Conservation (phyloP, 2,888 invertebrate genomes). For the Lasioglossum oenotherae region DNA sequence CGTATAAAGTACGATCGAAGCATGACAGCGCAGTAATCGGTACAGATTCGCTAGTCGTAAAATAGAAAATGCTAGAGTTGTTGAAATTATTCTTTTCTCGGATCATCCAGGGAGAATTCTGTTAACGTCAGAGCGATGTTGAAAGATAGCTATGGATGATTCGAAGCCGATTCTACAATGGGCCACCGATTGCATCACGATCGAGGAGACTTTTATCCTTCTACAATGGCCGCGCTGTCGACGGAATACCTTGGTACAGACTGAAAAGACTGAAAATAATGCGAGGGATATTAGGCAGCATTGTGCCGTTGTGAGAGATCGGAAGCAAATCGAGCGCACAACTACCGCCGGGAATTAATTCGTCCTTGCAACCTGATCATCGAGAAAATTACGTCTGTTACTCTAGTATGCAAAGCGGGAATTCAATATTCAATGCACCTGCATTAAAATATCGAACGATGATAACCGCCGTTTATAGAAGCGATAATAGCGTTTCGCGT, state of each 20-base stretch:
- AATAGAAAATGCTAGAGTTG: background rate
- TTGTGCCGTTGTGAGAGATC: background rate
- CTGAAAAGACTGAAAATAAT: background rate
- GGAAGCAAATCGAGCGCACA: slow-evolving; percentile 7
- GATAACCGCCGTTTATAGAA: background rate
- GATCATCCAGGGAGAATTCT: background rate
- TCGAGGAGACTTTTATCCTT: slow-evolving; percentile 30
- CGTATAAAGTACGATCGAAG: too few species aligned
- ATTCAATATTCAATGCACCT: background rate
- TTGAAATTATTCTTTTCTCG: background rate
- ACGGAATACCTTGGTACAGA: background rate
- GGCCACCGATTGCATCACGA: slow-evolving; percentile 10
- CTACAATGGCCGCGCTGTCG: background rate
- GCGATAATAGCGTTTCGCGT: background rate
- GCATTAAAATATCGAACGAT: background rate
- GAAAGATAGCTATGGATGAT: slow-evolving; percentile 18
- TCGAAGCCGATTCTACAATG: slow-evolving; percentile 8
- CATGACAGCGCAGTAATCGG: too few species aligned
- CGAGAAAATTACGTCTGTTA: background rate
- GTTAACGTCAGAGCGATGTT: background rate
- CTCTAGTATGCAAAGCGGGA: slow-evolving; percentile 1
- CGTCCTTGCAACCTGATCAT: background rate
- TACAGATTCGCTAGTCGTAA: background rate
- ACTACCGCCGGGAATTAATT: background rate
- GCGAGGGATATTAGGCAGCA: slow-evolving; percentile 16